Conservation (phyloP, 2,113 vertebrate genomes). For the Eolophus roseicapilla region DNA sequence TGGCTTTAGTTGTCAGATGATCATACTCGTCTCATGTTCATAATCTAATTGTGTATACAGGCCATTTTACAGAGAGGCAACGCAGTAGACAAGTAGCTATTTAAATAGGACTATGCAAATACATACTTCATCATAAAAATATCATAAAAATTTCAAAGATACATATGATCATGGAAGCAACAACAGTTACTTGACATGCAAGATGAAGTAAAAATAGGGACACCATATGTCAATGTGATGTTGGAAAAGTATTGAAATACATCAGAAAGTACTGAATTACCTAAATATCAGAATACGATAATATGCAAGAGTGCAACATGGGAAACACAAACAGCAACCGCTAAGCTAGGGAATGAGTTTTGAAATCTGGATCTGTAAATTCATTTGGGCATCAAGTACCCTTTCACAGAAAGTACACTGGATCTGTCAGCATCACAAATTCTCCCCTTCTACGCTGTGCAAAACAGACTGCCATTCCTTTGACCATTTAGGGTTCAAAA, state of each 20-base stretch:
- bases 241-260: neutral
- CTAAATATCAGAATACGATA: neutral
- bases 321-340: neutral
- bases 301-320: neutral
- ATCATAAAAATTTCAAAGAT: neutral
- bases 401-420: neutral
- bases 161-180: neutral
- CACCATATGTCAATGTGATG: neutral
- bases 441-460: neutral
- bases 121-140: neutral
- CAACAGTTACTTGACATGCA: neutral
- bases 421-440: neutral
- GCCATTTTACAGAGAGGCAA: neutral
- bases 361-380: neutral
- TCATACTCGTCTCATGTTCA: neutral
- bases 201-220: constrained; percentile 20
- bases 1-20: neutral
- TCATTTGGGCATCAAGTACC: neutral
- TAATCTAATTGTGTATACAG: neutral
- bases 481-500: constrained; percentile 3
- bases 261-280: neutral
- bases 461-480: constrained; percentile 8
- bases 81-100: neutral
- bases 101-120: neutral
- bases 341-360: neutral